Evolutionary conservation across 2,888 invertebrate genomes (phyloP), one percentile per base, ranked within the genome.

Genomic region (Phania funesta): DNA sequence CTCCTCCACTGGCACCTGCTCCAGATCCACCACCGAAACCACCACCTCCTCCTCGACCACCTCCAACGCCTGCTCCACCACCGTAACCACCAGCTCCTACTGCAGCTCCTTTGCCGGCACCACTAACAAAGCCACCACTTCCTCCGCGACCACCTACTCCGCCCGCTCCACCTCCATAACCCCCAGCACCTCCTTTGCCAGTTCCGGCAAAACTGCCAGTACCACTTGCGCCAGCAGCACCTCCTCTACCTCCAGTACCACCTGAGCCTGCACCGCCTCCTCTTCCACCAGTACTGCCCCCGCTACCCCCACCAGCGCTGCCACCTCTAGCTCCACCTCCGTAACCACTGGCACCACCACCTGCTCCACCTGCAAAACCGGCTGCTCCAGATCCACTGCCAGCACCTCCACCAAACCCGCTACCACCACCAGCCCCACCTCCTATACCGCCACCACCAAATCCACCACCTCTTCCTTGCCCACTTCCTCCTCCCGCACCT

Each of bases 331-430:
- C 58, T 8, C 84, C 85, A 13, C 48, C 56, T 9, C 46, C 62
- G 11, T 50, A 68, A 35, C 78, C 70, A 13, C 52, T 56, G 9
- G 29, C 50, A 1, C 52, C 67, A 29, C 26, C 38, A 4, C 70
- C 80, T 0, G 75, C 85, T 48, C 86, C 93, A 8, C 50, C 86
- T 1, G 86, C 87, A 18, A 76, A 60, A 13, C 76, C 84, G 2
- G 78, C 80, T 13, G 75, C 77, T 68, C 86, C 80, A n/a, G 85
- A 86, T 2, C 62, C 79, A 0, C 77, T 79, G 50, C 85, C 79
- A 2, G 85, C 86, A 9, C 83, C 85, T n/a, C 84, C 86, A 7
- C 84, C 85, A 16, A 86, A 86, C 58, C 54, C 83, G n/a, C 76
- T 74, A 7, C 50, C 79, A 7, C 76, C 80, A 64, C 84, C 93